phyloP scores from a whole-genome alignment of 2,888 invertebrate genomes.

The Heliothis peltigera region DNA sequence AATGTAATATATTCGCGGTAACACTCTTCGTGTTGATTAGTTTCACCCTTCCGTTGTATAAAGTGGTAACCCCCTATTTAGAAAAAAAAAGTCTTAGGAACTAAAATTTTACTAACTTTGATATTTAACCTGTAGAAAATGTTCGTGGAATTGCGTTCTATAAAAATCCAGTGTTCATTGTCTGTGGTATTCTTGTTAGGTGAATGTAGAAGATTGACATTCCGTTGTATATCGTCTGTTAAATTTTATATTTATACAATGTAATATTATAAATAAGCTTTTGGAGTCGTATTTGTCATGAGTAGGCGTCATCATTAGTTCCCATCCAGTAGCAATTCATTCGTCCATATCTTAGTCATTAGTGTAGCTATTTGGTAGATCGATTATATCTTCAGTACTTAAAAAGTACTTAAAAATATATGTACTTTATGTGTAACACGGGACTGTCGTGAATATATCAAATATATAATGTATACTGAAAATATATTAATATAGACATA shows the following conservation, averaged over 20 bases:
- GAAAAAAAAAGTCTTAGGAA: slow-evolving; percentile 20
- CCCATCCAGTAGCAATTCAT: slow-evolving; percentile 83
- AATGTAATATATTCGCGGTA: slow-evolving; percentile 43
- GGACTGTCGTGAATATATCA: slow-evolving; percentile 58
- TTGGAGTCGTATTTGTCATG: slow-evolving; percentile 70
- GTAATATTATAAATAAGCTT: slow-evolving; percentile 62
- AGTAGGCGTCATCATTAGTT: slow-evolving; percentile 69
- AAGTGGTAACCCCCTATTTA: slow-evolving; percentile 51
- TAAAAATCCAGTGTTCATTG: slow-evolving; percentile 75
- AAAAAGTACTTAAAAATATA: slow-evolving; percentile 80
- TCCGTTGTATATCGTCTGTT: slow-evolving; percentile 67
- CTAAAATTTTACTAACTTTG: slow-evolving; percentile 24
- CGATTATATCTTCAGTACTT: slow-evolving; percentile 76
- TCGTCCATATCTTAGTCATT: slow-evolving; percentile 89
- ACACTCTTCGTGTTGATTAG: slow-evolving; percentile 28
- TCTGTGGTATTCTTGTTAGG: slow-evolving; percentile 75
- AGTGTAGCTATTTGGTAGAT: slow-evolving; percentile 76
- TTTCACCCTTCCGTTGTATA: slow-evolving; percentile 30
- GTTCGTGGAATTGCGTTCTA: slow-evolving; percentile 49
- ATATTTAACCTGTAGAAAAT: slow-evolving; percentile 39
- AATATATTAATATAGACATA: slow-evolving; percentile 57
- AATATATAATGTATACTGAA: slow-evolving; percentile 55
- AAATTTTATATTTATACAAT: slow-evolving; percentile 62
- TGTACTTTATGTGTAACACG: slow-evolving; percentile 48
- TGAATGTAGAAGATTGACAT: slow-evolving; percentile 70